phyloP scores from a whole-genome alignment of 37 sponge, comb jelly and placozoan species.

The Dysidea cf. avara region DNA sequence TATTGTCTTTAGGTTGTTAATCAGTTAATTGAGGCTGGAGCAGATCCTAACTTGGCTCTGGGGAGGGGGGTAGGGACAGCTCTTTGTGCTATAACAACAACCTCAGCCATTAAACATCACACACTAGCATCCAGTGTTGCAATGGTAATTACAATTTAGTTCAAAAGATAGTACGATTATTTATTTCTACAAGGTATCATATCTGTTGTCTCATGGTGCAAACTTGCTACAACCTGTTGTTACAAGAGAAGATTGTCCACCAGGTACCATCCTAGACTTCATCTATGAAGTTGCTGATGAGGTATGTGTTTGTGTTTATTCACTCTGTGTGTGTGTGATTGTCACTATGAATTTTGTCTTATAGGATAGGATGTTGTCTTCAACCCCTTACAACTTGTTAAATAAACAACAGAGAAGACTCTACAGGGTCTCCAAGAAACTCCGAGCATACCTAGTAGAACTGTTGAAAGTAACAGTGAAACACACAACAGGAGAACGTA shows the following conservation, averaged over 20 bases:
- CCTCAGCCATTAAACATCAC: constrained; percentile 20
- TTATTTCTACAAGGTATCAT: not conserved
- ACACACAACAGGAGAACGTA: constrained; percentile 5
- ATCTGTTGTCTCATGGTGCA: constrained; percentile 52
- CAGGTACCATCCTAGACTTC: constrained; percentile 68
- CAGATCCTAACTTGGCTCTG: constrained; percentile 65
- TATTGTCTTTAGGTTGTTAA: constrained; percentile 49
- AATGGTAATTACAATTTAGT: constrained; percentile 27
- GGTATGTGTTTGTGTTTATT: constrained; percentile 16
- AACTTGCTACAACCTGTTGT: constrained; percentile 46
- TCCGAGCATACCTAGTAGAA: constrained; percentile 2
- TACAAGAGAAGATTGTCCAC: constrained; percentile 17
- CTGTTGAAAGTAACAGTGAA: constrained; percentile 6
- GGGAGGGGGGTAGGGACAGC: constrained; percentile 71
- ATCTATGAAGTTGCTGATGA: constrained; percentile 61
- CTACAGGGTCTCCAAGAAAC: constrained; percentile 31
- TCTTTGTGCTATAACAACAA: constrained; percentile 58
- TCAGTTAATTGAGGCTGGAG: constrained; percentile 53
- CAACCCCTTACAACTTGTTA: constrained; percentile 6
- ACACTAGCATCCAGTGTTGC: not conserved
- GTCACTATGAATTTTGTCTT: not conserved
- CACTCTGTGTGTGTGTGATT: not conserved
- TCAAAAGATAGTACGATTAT: too few species aligned
- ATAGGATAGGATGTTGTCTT: constrained; percentile 40
- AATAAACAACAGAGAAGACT: constrained; percentile 23